These are phyloP conservation scores for Silvanus unidentatus DNA, from an alignment of 2,888 invertebrate species.

Conservation along the genomic window DNA sequence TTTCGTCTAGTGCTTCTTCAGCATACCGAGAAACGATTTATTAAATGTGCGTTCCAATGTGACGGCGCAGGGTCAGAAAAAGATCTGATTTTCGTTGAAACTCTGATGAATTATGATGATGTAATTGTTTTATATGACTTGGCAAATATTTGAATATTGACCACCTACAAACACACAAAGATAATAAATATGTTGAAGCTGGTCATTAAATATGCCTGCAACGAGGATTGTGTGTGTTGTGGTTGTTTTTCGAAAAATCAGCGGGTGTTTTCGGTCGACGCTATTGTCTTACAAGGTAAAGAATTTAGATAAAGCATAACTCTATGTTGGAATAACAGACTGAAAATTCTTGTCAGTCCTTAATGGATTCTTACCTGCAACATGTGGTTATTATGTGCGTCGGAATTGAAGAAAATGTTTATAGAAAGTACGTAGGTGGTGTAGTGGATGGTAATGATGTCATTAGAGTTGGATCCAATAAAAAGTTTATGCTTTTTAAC, in stretches of 20 bases:
- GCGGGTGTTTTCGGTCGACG: slow-evolving; percentile 14
- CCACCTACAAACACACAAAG: slow-evolving; percentile 22
- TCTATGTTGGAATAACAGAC: no score
- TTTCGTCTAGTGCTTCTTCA: slow-evolving; percentile 15
- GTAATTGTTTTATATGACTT: slow-evolving; percentile 3
- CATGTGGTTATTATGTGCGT: no score
- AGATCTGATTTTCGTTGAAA: no score
- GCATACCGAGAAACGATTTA: not conserved
- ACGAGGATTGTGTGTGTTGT: slow-evolving; percentile 12
- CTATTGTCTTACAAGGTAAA: slow-evolving; percentile 18
- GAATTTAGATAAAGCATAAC: no score
- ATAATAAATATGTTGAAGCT: slow-evolving; percentile 28
- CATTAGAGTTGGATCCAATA: no score
- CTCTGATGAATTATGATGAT: not conserved
- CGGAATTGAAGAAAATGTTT: no score
- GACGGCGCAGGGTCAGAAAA: not conserved
- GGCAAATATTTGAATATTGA: slow-evolving; percentile 9
- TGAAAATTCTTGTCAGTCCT: no score
- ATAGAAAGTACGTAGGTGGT: no score
- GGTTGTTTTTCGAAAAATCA: slow-evolving; percentile 17
- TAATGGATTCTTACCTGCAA: no score
- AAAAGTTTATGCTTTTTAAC: no score
- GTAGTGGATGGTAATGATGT: no score
- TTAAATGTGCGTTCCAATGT: not conserved
- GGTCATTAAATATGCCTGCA: slow-evolving; percentile 33